Conservation (phyloP, 64 coral and sea anemone genomes). For the Platygyra sinensis region DNA sequence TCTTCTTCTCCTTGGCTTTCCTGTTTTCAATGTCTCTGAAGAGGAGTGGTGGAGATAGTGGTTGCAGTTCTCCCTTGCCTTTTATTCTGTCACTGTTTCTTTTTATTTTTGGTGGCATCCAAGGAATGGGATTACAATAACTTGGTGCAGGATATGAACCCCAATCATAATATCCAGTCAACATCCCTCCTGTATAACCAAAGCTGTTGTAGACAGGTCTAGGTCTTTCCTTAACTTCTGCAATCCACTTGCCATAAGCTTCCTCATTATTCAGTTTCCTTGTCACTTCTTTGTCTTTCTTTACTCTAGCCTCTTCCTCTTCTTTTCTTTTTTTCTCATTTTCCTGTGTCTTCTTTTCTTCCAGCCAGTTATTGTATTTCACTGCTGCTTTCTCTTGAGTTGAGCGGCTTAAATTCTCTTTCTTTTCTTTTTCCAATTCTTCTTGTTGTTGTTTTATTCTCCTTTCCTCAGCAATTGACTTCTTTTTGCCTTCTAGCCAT, state of each 20-base stretch:
- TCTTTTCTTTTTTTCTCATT: conserved; percentile 59
- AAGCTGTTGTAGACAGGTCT: conserved; percentile 63
- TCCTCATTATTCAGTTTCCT: conserved; percentile 83
- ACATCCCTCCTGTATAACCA: conserved; percentile 71
- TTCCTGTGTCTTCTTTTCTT: conserved; percentile 55
- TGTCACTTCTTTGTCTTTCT: conserved; percentile 76
- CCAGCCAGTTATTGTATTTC: conserved; percentile 67
- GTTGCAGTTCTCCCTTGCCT: conserved; percentile 63
- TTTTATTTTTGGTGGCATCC: conserved; percentile 73
- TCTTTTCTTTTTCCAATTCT: conserved; percentile 39
- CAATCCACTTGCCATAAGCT: conserved; percentile 81
- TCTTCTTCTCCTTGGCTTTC: conserved; percentile 33
- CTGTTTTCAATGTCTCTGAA: conserved; percentile 87
- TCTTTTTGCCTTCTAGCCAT: conserved; percentile 77
- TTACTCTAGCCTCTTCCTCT: conserved; percentile 45
- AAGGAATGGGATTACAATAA: conserved; percentile 85
- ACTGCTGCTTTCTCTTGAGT: conserved; percentile 77
- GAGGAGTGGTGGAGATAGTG: conserved; percentile 75
- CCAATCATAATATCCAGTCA: conserved; percentile 88
- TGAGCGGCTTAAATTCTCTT: conserved; percentile 56
- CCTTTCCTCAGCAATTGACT: conserved; percentile 14
- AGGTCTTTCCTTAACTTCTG: conserved; percentile 55
- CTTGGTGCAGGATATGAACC: conserved; percentile 84
- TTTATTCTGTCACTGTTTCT: conserved; percentile 45
- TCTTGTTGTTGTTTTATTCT: conserved; percentile 32